phyloP scores from a whole-genome alignment of 2,113 vertebrate species.

The Hydrolagus affinis region DNA sequence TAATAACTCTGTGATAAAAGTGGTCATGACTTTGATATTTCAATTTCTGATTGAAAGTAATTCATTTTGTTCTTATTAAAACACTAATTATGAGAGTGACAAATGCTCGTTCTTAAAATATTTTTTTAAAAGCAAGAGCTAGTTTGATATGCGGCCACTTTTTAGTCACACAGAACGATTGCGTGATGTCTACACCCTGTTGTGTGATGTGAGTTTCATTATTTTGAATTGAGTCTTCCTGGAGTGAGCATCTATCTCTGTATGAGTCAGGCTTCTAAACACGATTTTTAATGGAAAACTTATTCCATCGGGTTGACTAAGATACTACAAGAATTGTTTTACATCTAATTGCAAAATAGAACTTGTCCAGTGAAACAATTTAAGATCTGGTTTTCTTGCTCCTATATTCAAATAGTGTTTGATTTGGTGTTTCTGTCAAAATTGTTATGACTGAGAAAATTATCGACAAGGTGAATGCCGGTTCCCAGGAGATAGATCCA shows the following conservation, averaged over 20 bases:
- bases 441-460: background rate
- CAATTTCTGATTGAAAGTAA: background rate
- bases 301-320: background rate
- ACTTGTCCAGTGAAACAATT: background rate
- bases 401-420: background rate
- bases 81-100: background rate
- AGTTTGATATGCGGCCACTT: background rate
- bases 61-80: background rate
- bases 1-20: too few species aligned
- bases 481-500: background rate
- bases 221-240: background rate
- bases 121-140: background rate
- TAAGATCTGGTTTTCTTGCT: background rate
- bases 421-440: background rate
- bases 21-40: too few species aligned
- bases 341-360: background rate
- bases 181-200: background rate
- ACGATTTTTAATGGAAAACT: background rate
- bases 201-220: slow-evolving; percentile 24
- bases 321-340: background rate
- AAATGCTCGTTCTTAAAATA: background rate
- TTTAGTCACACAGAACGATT: background rate
- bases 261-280: background rate
- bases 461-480: background rate
- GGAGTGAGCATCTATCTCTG: background rate